Base-by-base conservation (phyloP, 1,140 invertebrate genomes). In the Cepaea nemoralis region DNA sequence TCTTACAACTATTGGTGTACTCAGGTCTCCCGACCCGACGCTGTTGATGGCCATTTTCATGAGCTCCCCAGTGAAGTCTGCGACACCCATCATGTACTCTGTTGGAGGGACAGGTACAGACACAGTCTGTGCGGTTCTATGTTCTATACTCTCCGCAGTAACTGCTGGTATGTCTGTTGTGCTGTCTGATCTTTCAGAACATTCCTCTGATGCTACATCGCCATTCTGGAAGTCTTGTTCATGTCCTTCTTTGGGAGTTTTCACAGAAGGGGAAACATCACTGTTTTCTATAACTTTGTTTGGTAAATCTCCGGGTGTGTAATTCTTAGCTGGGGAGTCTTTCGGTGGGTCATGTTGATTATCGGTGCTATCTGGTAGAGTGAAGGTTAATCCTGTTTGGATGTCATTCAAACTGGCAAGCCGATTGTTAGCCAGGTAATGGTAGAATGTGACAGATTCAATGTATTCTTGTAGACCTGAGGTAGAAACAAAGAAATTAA, bases 21-120 rank as follows among this genome's bases (percentile, higher is more conserved):
- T 93, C n/a, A 95, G 93, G 85, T 97, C 94, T 0, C 96, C 96
- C 81, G 93, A 93, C 0, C 95, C 94, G 42, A 97, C 93, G 86
- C 94, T 95, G 86, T 95, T 97, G 10, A 98, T 96, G 80, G 96
- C 96, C 84, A 94, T 94, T 79, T 96, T 93, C 96, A 98, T 97
- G 35, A 97, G 88, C 90, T 98, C 96, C 0, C 96, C 97, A 6
- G 96, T 97, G 16, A 97, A 92, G 92, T 98, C 97, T 12, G 95
- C 94, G 59, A 98, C 90, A 0, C 96, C 97, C n/a, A 97, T 90
- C 84, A 97, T 94, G 86, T 94, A 96, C 85, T 96, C 95, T 55
- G 88, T 90, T 0, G 94, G 93, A 22, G 94, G 92, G 48, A 96
- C 88, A 27, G 91, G 82, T 27, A 92, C 87, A 74, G 71, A 83